Percentiles rank a stretch among this genome's conserved stretches.
Evolutionary conservation across 2,797 vertebrate species (phyloP).

Genomic region (Spea hammondii): DNA sequence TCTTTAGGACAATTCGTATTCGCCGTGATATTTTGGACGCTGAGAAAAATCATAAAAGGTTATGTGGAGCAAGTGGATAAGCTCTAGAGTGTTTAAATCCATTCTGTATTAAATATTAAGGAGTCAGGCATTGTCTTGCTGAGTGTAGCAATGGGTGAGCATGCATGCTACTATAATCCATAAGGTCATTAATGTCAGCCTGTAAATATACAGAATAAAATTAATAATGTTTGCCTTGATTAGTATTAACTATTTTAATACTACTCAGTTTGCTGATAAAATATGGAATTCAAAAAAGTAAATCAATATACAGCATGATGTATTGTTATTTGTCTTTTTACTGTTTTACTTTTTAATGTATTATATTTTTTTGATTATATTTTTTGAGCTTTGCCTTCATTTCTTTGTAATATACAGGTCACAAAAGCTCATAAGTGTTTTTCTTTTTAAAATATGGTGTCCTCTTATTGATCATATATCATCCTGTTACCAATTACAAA

Average conservation of each 20-base stretch:
- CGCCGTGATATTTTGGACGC: conserved; percentile 22
- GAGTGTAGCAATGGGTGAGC: conserved; percentile 35
- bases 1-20: conserved; percentile 38
- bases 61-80: conserved; percentile 31
- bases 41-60: conserved; percentile 22
- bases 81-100: conserved; percentile 44
- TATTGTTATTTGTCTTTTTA: conserved; percentile 54
- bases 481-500: no score
- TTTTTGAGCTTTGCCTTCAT: conserved; percentile 52
- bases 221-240: conserved; percentile 56
- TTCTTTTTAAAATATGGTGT: no score
- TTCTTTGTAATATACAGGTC: conserved; percentile 54
- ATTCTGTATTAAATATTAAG: conserved; percentile 52
- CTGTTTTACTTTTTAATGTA: conserved; percentile 51
- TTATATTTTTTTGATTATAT: conserved; percentile 53
- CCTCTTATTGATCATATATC: no score
- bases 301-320: conserved; percentile 58
- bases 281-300: conserved; percentile 56
- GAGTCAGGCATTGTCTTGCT: conserved; percentile 37
- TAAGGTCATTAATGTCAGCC: conserved; percentile 40
- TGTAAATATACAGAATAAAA: conserved; percentile 52
- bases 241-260: conserved; percentile 53
- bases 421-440: conserved; percentile 55
- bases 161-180: conserved; percentile 42
- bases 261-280: conserved; percentile 37